These are phyloP conservation scores for Apaloderma vittatum DNA, from an alignment of 2,113 vertebrate species.

Conservation along the genomic window DNA sequence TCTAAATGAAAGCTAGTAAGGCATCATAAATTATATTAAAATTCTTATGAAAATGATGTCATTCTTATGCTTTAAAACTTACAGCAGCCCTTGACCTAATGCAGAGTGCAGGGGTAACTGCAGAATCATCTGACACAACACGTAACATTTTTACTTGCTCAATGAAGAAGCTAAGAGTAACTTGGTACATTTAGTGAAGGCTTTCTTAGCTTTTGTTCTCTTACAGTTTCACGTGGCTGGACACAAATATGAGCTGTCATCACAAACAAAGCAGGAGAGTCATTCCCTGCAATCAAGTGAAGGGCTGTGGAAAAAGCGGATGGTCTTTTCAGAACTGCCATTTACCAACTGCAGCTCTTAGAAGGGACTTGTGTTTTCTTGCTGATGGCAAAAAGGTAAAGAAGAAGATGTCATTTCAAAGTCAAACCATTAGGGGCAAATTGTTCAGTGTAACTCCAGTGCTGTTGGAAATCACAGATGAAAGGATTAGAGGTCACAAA, in stretches of 20 bases:
- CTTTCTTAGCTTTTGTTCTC: slow-evolving; percentile 23
- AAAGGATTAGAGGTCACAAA: neutral
- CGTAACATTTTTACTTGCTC: neutral
- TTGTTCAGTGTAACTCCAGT: neutral
- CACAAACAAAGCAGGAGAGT: slow-evolving; percentile 9
- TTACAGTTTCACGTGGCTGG: neutral
- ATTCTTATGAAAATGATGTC: neutral
- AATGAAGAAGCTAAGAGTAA: neutral
- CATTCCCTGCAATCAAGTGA: neutral
- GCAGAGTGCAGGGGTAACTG: neutral
- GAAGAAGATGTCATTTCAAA: neutral
- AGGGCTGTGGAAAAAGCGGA: neutral
- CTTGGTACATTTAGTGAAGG: neutral
- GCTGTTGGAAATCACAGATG: rapidly evolving
- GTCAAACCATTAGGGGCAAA: neutral
- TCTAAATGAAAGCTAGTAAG: slow-evolving; percentile 5
- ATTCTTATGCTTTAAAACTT: neutral
- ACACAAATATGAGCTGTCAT: neutral
- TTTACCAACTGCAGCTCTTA: neutral
- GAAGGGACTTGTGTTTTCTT: neutral
- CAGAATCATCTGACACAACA: neutral
- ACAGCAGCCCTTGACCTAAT: neutral
- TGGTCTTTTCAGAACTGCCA: neutral
- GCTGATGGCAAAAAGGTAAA: neutral
- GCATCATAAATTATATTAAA: neutral